Base-by-base conservation (phyloP, 2,888 invertebrate genomes). In the Taphrorychus bicolor region DNA sequence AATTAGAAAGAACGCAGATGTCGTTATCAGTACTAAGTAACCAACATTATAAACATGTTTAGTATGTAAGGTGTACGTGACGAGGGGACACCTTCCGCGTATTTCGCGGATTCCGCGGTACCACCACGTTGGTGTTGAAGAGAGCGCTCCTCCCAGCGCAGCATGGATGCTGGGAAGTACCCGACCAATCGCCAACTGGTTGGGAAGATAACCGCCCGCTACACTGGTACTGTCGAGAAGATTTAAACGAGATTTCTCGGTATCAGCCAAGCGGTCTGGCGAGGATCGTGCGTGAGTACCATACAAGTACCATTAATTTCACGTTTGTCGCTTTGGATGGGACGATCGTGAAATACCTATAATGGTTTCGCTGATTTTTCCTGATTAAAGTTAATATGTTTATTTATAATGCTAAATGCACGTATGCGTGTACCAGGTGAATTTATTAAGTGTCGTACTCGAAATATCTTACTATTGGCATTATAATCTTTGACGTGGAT, bases 111-210 rank as follows among this genome's bases (percentile, higher is more conserved):
- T 51, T 63, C 51, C 22, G 9, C 51, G 49, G 59, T 60, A 56
- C 59, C 42, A 59, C 23, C 54, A 40, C 45, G 51, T 32, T 14
- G 51, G 58, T 57, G 69, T 58, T 66, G 65, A 65, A 54, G 58
- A n/a, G n/a, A 23, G 57, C 52, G 72, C 82, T 82, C 82, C 82
- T 81, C 82, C 82, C 82, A 81, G 80, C 82, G 74, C 82, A 82
- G 82, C 82, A 82, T 82, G 82, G 82, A 82, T 82, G 82, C 82
- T 82, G 82, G 74, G 76, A 72, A 72, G 72, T 71, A 72, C 74
- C 76, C 79, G 79, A 80, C 82, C 82, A 82, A 82, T 82, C 76
- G 75, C 52, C 59, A 56, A 40, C 48, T 60, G 48, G 60, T 56
- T 54, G 57, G 42, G 51, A 32, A 54, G 62, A 67, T 62, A 61